These are phyloP conservation scores for Lineus longissimus DNA, from an alignment of 1,140 invertebrate species.

Conservation along the genomic window DNA sequence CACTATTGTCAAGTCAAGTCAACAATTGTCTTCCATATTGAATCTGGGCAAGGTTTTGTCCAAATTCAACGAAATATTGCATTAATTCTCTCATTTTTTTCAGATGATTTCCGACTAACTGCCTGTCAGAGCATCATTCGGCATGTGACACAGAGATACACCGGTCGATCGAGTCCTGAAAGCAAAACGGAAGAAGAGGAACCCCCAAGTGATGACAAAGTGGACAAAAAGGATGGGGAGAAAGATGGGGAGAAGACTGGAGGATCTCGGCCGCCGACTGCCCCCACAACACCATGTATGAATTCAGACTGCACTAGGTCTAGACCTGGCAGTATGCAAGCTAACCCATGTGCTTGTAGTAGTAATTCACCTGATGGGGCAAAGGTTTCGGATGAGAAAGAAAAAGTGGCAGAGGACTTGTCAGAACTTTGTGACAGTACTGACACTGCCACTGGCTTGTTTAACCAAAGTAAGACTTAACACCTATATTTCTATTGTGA, in stretches of 20 bases:
- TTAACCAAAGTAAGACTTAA: too few species aligned
- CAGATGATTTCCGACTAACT: conserved; percentile 82
- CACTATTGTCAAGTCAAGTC: too few species aligned
- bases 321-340: neutral
- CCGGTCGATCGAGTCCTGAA: neutral
- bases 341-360: too few species aligned
- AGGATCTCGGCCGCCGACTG: neutral
- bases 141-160: conserved; percentile 64
- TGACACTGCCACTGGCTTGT: neutral
- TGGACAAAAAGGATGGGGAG: conserved; percentile 47
- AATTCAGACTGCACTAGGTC: neutral
- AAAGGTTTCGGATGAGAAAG: neutral
- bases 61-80: too few species aligned
- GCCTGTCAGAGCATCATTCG: conserved; percentile 79
- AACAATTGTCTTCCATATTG: too few species aligned
- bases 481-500: too few species aligned
- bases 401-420: neutral
- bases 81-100: conserved; percentile 14
- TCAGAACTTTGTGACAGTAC: neutral
- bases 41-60: too few species aligned
- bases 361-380: too few species aligned
- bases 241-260: conserved; percentile 22
- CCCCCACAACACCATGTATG: neutral
- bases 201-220: conserved; percentile 24
- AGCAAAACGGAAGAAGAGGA: conserved; percentile 9